phyloP scores from a whole-genome alignment of 2,888 invertebrate genomes.

The Trachelus tabidus region DNA sequence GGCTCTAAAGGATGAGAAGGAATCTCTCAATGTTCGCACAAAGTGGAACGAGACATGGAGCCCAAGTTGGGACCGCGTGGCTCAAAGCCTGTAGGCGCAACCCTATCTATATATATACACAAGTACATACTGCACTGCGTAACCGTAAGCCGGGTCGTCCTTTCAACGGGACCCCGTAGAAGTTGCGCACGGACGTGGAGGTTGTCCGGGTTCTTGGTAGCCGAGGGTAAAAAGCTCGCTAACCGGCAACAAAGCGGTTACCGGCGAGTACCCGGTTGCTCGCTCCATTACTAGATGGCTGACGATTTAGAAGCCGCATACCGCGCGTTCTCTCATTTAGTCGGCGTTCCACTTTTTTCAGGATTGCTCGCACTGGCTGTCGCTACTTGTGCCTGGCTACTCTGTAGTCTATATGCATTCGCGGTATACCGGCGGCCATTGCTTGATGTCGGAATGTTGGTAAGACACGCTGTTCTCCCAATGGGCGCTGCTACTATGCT shows the following conservation, averaged over 20 bases:
- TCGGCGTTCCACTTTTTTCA: neutral
- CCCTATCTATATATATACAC: neutral
- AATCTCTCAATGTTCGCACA: neutral
- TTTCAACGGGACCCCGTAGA: neutral
- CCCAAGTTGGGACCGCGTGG: neutral
- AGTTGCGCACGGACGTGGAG: neutral
- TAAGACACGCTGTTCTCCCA: neutral
- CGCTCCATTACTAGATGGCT: neutral
- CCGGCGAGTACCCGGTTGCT: neutral
- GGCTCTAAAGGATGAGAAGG: neutral
- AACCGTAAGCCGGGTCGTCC: neutral
- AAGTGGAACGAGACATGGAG: neutral
- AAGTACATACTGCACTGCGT: neutral
- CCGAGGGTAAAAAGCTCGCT: neutral
- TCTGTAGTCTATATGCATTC: neutral
- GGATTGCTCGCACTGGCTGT: neutral
- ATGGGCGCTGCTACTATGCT: neutral
- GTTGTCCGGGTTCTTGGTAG: neutral
- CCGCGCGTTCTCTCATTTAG: slow-evolving; percentile 4
- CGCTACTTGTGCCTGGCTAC: neutral
- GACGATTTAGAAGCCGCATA: slow-evolving; percentile 3
- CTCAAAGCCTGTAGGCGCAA: neutral
- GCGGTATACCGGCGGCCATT: neutral
- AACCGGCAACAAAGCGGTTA: neutral
- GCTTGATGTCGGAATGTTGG: neutral